These are phyloP conservation scores for Centropus bengalensis DNA, from an alignment of 2,113 vertebrate species.

Conservation along the genomic window DNA sequence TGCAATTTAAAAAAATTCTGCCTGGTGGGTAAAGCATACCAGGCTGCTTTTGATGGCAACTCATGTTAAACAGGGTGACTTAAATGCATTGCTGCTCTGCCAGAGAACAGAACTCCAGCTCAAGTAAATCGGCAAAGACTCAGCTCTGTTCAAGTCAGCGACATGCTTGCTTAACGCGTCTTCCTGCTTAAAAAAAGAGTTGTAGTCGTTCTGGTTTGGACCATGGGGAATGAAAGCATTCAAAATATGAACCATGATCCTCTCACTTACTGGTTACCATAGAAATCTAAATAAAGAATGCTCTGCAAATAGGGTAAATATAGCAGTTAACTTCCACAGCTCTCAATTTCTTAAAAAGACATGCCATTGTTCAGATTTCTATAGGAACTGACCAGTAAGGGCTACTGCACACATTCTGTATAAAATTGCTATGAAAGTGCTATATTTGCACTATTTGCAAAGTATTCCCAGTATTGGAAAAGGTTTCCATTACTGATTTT, in stretches of 20 bases:
- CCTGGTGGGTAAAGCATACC: neutral
- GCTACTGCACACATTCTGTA: neutral
- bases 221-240: conserved; percentile 17
- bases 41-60: neutral
- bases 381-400: neutral
- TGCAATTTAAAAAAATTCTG: neutral
- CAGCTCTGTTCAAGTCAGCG: fast-evolving
- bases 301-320: conserved; percentile 45
- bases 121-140: neutral
- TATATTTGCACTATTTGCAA: neutral
- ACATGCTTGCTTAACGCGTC: neutral
- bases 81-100: neutral
- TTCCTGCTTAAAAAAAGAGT: neutral
- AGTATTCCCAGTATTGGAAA: neutral
- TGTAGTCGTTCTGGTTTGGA: neutral
- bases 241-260: neutral
- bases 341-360: conserved; percentile 38
- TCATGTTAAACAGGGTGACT: neutral
- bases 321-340: neutral
- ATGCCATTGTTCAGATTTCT: neutral
- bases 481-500: neutral
- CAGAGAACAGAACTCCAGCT: neutral
- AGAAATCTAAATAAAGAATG: conserved; percentile 62
- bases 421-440: neutral
- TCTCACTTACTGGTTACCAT: conserved; percentile 41